Conservation (phyloP, 2,888 invertebrate genomes). For the Conchocele bisecta region DNA sequence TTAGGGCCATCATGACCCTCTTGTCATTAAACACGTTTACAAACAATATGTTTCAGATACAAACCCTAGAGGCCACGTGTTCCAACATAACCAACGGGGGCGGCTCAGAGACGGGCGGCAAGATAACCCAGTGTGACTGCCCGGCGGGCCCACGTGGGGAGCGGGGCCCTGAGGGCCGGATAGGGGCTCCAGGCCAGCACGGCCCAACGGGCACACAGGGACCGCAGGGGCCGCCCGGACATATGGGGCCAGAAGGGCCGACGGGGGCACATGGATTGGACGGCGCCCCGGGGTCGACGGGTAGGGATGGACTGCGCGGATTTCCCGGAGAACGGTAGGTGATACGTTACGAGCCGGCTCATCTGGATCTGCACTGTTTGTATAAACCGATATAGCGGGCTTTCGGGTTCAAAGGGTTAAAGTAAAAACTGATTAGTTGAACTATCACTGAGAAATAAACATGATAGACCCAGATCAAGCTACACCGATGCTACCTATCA, state of each 20-base stretch:
- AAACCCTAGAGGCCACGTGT: conserved; percentile 37
- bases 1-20: no score
- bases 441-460: no score
- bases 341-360: no score
- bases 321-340: no score
- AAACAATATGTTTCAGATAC: conserved; percentile 41
- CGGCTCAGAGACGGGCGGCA: conserved; percentile 11
- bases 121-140: conserved; percentile 28
- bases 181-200: conserved; percentile 12
- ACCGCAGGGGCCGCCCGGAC: conserved; percentile 15
- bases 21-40: no score
- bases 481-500: no score
- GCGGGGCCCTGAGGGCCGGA: conserved; percentile 15
- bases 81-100: conserved; percentile 25
- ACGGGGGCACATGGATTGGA: conserved; percentile 11
- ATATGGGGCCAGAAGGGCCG: conserved; percentile 25
- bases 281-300: conserved; percentile 12
- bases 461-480: no score
- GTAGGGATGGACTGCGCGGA: conserved; percentile 22
- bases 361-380: no score
- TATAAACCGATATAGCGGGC: no score
- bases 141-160: conserved; percentile 38
- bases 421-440: no score
- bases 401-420: no score
- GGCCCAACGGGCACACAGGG: conserved; percentile 27